Evolutionary conservation across 2,113 vertebrate genomes (phyloP).

Genomic region (Eulemur rufifrons): DNA sequence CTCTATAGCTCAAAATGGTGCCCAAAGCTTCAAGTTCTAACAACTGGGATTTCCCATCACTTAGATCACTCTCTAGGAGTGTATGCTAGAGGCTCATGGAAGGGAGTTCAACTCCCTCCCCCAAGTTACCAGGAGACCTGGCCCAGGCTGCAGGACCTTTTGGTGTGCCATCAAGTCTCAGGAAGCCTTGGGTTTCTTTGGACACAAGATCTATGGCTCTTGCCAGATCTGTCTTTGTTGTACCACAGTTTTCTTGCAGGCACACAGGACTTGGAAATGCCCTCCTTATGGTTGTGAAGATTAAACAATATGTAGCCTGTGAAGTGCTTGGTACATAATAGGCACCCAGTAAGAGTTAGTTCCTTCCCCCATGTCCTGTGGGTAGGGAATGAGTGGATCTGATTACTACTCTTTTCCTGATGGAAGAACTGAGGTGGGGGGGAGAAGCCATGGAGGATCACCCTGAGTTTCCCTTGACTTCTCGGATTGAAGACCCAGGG

Average conservation of each 20-base stretch:
- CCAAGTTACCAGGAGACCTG: neutral
- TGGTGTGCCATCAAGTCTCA: neutral
- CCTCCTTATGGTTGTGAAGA: neutral
- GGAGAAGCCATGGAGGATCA: neutral
- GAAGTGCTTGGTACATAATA: constrained; percentile 12
- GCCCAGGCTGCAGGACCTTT: neutral
- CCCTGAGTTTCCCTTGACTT: neutral
- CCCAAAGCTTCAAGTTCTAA: neutral
- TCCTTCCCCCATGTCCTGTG: constrained; percentile 12
- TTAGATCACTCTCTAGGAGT: neutral
- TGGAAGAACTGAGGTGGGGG: neutral
- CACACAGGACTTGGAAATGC: constrained; percentile 1
- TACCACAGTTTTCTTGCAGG: neutral
- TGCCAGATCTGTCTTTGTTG: neutral
- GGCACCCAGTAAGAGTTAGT: constrained; percentile 40
- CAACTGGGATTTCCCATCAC: neutral
- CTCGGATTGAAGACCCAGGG: neutral
- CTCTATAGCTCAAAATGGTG: neutral
- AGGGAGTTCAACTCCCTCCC: neutral
- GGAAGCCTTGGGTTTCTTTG: neutral
- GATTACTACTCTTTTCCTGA: neutral
- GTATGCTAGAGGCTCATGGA: neutral
- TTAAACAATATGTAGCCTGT: constrained; percentile 9
- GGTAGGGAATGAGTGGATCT: neutral
- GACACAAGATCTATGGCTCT: neutral